Evolutionary conservation across 2,797 vertebrate species (phyloP), one percentile per base, ranked within the genome.

Genomic region (Bovichtus diacanthus): DNA sequence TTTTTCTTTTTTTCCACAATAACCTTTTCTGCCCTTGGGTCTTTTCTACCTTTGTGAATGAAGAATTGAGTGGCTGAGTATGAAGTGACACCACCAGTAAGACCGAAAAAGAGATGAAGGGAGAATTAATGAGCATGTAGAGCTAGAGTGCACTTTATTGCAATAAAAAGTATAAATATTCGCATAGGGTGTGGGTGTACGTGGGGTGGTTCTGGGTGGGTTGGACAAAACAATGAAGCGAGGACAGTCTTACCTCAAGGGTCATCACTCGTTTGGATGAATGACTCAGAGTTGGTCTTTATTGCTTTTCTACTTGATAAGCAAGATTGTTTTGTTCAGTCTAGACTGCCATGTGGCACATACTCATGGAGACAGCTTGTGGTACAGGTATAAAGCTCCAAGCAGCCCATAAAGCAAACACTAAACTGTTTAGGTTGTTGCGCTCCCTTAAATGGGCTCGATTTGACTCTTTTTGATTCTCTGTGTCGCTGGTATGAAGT

Each of bases 271-370:
- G 0, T 46, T 50, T 47, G 50, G 43, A 62, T 29, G 50, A 70
- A 81, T 54, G 34, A 66, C 67, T 75, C 21, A 61, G 13, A 49
- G 43, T 27, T 44, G n/a, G 41, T 31, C 23, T 54, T 67, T 62
- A 9, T 5, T n/a, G 19, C 54, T 23, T 6, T 62, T 70, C 1
- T 1, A 7, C 21, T 56, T 46, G 29, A 67, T 67, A 61, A 27
- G 61, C 11, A 31, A 47, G 12, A 47, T 3, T 54, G 2, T 1
- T 27, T 34, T 60, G 54, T 38, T 54, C 1, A 61, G 23, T 25
- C 18, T 9, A 19, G 2, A 47, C 3, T 15, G 7, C 9, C 15
- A 21, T 6, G n/a, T 11, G 29, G 3, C 25, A 56, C 54, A 25
- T 59, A 27, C 25, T 43, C 3, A 54, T 43, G 36, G 0, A 70